Evolutionary conservation across 2,888 invertebrate species (phyloP).

Genomic region (Lycia hirtaria): DNA sequence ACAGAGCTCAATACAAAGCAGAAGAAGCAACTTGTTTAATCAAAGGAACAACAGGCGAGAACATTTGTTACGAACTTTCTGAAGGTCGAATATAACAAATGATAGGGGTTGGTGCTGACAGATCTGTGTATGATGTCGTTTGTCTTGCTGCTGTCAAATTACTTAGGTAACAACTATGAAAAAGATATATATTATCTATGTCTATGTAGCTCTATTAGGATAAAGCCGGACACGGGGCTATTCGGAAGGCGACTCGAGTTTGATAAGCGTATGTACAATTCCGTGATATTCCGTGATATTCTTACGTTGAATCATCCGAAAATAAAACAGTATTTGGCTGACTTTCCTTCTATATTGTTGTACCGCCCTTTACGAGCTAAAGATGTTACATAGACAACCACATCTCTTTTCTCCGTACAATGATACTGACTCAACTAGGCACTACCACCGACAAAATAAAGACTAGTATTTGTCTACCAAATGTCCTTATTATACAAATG

Average conservation of each 20-base stretch:
- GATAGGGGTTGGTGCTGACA: conserved; percentile 23
- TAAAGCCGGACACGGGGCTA: too few relatives aligned
- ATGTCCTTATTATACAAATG: conserved; percentile 35
- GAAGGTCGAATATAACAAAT: conserved; percentile 24
- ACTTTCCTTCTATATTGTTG: too few relatives aligned
- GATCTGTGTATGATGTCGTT: conserved; percentile 37
- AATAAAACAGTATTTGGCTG: too few relatives aligned
- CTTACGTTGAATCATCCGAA: too few relatives aligned
- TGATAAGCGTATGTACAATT: too few relatives aligned
- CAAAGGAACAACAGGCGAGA: conserved; percentile 12
- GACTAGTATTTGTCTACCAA: conserved; percentile 31
- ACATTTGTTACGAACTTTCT: conserved; percentile 4
- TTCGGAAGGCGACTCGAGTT: too few relatives aligned
- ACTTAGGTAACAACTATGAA: too few relatives aligned
- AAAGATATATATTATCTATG: too few relatives aligned
- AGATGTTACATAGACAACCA: not conserved
- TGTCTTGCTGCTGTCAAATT: conserved; percentile 35
- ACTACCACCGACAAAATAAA: conserved; percentile 16
- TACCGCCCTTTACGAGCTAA: not conserved
- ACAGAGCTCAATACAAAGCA: conserved; percentile 1
- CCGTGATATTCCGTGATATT: too few relatives aligned
- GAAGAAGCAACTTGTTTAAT: conserved; percentile 25
- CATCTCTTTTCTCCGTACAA: not conserved
- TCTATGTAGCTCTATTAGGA: too few relatives aligned
- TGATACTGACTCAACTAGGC: conserved; percentile 4